Evolutionary conservation across 2,797 vertebrate species (phyloP).

Genomic region (Sebastes diploproa): DNA sequence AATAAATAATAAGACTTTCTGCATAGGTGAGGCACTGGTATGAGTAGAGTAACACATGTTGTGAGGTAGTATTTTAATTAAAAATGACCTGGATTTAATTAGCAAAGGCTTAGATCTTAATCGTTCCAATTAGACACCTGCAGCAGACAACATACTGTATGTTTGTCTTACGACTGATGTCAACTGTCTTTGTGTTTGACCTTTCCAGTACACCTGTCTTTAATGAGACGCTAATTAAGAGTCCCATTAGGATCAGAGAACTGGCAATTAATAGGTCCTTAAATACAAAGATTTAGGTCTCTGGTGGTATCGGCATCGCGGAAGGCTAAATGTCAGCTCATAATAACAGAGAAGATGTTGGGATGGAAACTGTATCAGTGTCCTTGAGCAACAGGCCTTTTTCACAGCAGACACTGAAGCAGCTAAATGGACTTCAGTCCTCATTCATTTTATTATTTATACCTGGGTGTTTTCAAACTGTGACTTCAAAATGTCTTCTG

Average conservation of each 20-base stretch:
- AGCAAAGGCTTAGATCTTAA: constrained; percentile 12
- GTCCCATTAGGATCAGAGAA: constrained; percentile 45
- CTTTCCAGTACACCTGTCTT: constrained; percentile 50
- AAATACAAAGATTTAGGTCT: constrained; percentile 34
- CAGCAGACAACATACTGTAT: constrained; percentile 30
- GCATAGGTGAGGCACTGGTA: not conserved
- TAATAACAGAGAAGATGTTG: not conserved
- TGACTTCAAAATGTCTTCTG: not conserved
- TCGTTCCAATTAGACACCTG: constrained; percentile 46
- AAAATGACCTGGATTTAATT: constrained; percentile 38
- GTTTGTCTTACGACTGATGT: constrained; percentile 47
- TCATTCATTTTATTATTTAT: not conserved
- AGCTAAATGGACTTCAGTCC: not conserved
- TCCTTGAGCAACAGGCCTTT: not conserved
- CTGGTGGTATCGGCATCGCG: not conserved
- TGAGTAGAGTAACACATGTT: not conserved
- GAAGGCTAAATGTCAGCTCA: constrained; percentile 40
- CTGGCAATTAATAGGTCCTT: constrained; percentile 41
- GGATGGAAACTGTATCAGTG: not conserved
- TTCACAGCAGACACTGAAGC: not conserved
- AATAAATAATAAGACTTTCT: not conserved
- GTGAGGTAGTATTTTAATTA: constrained; percentile 8
- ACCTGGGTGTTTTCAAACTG: not conserved
- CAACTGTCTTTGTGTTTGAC: constrained; percentile 40
- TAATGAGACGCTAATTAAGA: constrained; percentile 60